A percentile compares a stretch with the other conserved stretches of the same genome.
phyloP scores from a whole-genome alignment of 1,140 invertebrate genomes.

The Nomia melanderi region DNA sequence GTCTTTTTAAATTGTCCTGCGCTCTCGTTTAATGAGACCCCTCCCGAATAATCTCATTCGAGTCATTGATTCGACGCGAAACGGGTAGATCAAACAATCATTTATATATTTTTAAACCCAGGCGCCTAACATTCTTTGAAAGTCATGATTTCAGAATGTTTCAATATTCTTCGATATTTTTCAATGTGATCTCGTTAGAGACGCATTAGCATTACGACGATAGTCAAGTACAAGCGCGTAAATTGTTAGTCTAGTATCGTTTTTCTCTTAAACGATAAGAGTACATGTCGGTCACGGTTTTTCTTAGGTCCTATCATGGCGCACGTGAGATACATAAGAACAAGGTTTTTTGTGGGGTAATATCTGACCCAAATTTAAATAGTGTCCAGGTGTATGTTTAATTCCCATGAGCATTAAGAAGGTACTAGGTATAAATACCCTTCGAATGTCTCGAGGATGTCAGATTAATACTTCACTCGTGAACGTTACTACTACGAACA shows the following conservation, averaged over 20 bases:
- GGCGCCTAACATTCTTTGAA: no score
- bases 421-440: slow-evolving; percentile 35
- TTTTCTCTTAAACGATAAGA: slow-evolving; percentile 27
- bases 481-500: neutral
- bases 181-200: neutral
- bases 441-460: neutral
- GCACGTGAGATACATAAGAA: slow-evolving; percentile 60
- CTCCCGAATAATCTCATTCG: slow-evolving; percentile 14
- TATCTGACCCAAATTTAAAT: slow-evolving; percentile 67
- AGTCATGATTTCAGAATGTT: neutral
- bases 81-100: neutral
- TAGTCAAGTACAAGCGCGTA: neutral
- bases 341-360: slow-evolving; percentile 37
- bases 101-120: neutral
- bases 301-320: slow-evolving; percentile 42
- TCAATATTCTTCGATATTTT: neutral
- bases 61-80: slow-evolving; percentile 9
- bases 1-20: slow-evolving; percentile 41
- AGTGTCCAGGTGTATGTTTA: slow-evolving; percentile 12
- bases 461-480: slow-evolving; percentile 6
- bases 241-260: slow-evolving; percentile 18
- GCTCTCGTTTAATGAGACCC: slow-evolving; percentile 12
- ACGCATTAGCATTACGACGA: neutral
- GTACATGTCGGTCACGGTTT: slow-evolving; percentile 19
- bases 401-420: slow-evolving; percentile 33